Conservation (phyloP, 2,113 vertebrate species). For the Neodontobutis hainanensis region DNA sequence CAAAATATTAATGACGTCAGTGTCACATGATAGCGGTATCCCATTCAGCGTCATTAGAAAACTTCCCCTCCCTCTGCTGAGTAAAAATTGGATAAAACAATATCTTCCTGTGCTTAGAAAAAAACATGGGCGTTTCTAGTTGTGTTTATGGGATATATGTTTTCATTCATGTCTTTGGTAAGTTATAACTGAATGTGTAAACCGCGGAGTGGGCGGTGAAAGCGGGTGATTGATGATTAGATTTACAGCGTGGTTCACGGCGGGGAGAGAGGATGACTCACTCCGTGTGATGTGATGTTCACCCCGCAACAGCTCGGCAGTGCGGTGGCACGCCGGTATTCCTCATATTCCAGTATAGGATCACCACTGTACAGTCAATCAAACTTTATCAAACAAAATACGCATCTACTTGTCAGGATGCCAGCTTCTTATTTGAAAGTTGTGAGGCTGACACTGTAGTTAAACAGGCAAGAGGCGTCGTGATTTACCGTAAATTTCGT, state of each 20-base stretch:
- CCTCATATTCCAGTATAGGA: constrained; percentile 11
- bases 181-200: background rate
- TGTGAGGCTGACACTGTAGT: constrained; percentile 24
- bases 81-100: constrained; percentile 36
- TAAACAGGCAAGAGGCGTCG: constrained; percentile 47
- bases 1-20: constrained; percentile 71
- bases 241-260: constrained; percentile 65
- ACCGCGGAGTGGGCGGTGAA: constrained; percentile 50
- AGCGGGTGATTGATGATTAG: constrained; percentile 66
- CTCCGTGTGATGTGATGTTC: constrained; percentile 72
- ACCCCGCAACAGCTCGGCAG: constrained; percentile 72
- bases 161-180: background rate
- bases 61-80: background rate
- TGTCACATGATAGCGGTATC: constrained; percentile 66
- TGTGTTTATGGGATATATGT: no score
- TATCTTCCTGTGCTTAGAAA: constrained; percentile 6
- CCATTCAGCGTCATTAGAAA: constrained; percentile 56
- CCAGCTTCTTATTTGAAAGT: constrained; percentile 23
- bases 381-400: constrained; percentile 51
- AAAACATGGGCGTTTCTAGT: background rate
- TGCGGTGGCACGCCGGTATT: constrained; percentile 63
- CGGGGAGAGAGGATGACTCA: constrained; percentile 77
- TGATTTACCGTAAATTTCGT: constrained; percentile 74
- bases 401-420: background rate
- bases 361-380: constrained; percentile 4